Evolutionary conservation across 2,888 invertebrate species (phyloP), one percentile per base, ranked within the genome.

Genomic region (Clusia tigrina): DNA sequence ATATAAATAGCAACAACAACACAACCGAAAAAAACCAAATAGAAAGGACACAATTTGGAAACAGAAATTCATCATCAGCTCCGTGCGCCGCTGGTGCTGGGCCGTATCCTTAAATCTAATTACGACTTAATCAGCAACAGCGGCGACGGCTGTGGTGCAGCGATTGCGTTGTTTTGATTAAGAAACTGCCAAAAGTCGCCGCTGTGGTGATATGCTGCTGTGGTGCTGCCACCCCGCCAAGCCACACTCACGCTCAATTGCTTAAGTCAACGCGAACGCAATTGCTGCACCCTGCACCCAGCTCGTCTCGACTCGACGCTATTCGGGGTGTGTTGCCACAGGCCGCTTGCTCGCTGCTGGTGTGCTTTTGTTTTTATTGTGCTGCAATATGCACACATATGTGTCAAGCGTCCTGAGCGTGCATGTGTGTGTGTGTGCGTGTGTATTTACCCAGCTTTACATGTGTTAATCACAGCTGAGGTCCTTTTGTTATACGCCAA

Each of bases 91-190:
- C 81, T 79, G 81, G 81, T 79, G 80, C n/a, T n/a, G n/a, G n/a
- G n/a, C 74, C 78, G 77, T 81, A 82, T 83, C 81, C 80, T 83
- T 79, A 78, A 82, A 81, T 82, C 82, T 82, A 81, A 81, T 81
- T 81, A 81, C 81, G 81, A 81, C 81, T 81, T 81, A 83, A 83
- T 81, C 83, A 82, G 78, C 78, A 78, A 78, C 79, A 81, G 71
- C 78, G 76, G 81, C 78, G 79, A 38, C 52, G n/a, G 26, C 10
- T 17, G 55, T 26, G 37, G 51, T n/a, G n/a, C 18, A 5, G 48
- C 25, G 57, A 24, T 48, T 25, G 20, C 32, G 24, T 24, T 51
- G 48, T 26, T 48, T 15, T 48, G 48, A 61, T 64, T 56, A 54
- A 72, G 65, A 68, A 66, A 73, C 75, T 42, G 42, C 51, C 55